phyloP scores from a whole-genome alignment of 2,113 vertebrate species.

The Centropus bengalensis region DNA sequence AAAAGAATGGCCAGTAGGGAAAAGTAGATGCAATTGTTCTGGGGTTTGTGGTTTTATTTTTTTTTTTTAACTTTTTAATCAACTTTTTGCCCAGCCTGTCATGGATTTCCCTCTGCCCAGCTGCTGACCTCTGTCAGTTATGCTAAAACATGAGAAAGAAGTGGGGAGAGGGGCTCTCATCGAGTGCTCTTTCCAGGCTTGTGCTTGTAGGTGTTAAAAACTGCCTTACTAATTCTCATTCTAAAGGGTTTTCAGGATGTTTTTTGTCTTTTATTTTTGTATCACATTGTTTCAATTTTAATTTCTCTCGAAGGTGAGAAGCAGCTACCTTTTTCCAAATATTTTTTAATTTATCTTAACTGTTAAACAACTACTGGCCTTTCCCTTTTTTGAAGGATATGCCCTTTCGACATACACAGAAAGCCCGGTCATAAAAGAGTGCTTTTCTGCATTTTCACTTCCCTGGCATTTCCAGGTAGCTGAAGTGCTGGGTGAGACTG shows the following conservation, averaged over 20 bases:
- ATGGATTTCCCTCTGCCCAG: not conserved
- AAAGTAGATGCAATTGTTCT: not conserved
- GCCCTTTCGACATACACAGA: not conserved
- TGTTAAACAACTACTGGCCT: not conserved
- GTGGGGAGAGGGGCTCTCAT: accelerated
- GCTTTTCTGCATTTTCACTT: not conserved
- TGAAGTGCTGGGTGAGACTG: not conserved
- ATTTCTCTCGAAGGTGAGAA: not conserved
- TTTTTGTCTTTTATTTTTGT: not conserved
- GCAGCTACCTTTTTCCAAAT: not conserved
- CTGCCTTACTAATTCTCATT: not conserved
- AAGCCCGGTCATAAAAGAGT: not conserved
- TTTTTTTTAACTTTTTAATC: not conserved
- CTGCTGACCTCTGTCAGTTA: not conserved
- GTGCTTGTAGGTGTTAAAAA: not conserved
- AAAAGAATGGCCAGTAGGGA: not conserved
- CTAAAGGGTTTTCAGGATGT: not conserved
- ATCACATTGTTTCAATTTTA: not conserved
- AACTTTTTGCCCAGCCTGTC: not conserved
- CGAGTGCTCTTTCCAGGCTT: not conserved
- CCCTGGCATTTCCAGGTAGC: not conserved
- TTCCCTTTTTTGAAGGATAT: not conserved
- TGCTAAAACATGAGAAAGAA: not conserved
- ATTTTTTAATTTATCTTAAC: not conserved
- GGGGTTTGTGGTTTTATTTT: not conserved